These are phyloP conservation scores for Heliconius himera DNA, from an alignment of 1,140 invertebrate species.

Conservation along the genomic window DNA sequence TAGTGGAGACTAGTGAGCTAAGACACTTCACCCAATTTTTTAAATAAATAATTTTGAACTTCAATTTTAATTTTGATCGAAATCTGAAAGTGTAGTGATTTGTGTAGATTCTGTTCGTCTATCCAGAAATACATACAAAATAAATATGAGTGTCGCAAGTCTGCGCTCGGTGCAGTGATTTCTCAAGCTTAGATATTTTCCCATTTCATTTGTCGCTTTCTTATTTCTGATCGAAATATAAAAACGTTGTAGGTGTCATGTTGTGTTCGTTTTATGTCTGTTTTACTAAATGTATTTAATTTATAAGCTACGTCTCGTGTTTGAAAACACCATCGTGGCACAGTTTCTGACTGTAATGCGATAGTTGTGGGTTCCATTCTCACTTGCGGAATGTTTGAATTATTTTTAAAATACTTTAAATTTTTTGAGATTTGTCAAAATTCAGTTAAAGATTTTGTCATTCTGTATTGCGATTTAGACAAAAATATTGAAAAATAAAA, in stretches of 20 bases:
- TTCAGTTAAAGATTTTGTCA: too few relatives aligned
- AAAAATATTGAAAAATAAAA: too few relatives aligned
- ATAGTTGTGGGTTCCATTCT: neutral
- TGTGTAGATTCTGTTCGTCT: too few relatives aligned
- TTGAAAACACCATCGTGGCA: neutral
- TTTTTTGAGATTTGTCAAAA: too few relatives aligned
- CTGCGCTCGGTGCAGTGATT: neutral
- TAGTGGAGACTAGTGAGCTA: too few relatives aligned
- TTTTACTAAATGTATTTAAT: neutral
- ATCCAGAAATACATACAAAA: too few relatives aligned
- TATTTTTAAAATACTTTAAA: too few relatives aligned
- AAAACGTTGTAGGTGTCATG: constrained; percentile 10
- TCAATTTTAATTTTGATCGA: too few relatives aligned
- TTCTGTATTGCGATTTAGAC: too few relatives aligned
- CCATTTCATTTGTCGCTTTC: constrained; percentile 12
- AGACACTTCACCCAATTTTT: too few relatives aligned
- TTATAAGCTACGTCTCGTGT: neutral
- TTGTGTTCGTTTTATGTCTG: neutral
- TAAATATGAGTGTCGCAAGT: neutral
- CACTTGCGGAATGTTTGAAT: neutral
- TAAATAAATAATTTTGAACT: too few relatives aligned
- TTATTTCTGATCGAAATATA: constrained; percentile 10
- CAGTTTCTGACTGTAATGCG: neutral
- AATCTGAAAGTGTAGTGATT: neutral
- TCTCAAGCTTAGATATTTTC: neutral